phyloP scores from a whole-genome alignment of 2,797 vertebrate genomes.

The Crypturellus tataupa region DNA sequence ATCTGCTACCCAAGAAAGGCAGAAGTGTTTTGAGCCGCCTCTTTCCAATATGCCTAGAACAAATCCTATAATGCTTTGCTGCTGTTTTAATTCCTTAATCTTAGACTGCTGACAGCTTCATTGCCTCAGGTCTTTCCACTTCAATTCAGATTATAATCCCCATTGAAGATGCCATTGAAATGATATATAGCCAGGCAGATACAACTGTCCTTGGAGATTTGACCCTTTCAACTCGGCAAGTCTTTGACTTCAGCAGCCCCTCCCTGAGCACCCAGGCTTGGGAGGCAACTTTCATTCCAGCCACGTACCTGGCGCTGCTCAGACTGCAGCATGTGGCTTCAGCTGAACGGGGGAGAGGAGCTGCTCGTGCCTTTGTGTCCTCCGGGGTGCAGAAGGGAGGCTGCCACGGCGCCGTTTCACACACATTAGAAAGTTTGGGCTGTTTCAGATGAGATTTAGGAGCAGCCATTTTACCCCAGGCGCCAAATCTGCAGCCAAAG shows the following conservation, averaged over 20 bases:
- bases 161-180: conserved; percentile 77
- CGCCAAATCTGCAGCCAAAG: neutral
- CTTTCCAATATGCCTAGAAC: conserved; percentile 67
- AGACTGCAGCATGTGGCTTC: conserved; percentile 59
- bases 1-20: conserved; percentile 42
- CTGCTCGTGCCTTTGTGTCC: conserved; percentile 51
- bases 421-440: conserved; percentile 59
- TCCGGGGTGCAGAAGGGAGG: conserved; percentile 8
- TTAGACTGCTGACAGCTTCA: conserved; percentile 81
- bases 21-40: conserved; percentile 37
- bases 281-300: conserved; percentile 68
- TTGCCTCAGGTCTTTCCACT: conserved; percentile 80
- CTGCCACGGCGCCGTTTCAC: neutral
- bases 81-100: conserved; percentile 82
- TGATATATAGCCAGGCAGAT: conserved; percentile 75
- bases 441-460: conserved; percentile 34
- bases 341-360: conserved; percentile 53
- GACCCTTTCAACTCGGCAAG: conserved; percentile 73
- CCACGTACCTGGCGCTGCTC: conserved; percentile 62
- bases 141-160: conserved; percentile 83
- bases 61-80: conserved; percentile 74
- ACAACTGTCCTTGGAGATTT: conserved; percentile 78
- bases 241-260: conserved; percentile 44
- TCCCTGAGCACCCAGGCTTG: conserved; percentile 40
- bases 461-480: conserved; percentile 57